These are phyloP conservation scores for Turnix velox DNA, from an alignment of 2,113 vertebrate species.

Conservation along the genomic window DNA sequence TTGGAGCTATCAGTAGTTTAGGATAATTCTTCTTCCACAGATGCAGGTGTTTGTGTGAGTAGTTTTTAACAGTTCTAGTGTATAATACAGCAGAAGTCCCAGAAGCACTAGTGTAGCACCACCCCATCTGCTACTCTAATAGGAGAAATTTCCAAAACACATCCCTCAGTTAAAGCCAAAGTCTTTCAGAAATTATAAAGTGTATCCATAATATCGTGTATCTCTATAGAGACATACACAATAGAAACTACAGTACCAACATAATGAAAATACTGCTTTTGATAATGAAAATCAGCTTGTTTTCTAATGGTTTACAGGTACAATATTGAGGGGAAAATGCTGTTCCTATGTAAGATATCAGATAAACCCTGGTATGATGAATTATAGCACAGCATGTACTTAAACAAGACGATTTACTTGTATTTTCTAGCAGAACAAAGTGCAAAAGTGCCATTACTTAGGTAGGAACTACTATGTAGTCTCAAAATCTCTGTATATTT, in stretches of 20 bases:
- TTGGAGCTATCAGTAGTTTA: background rate
- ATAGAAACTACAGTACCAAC: background rate
- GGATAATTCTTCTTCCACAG: conserved; percentile 9
- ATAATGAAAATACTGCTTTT: background rate
- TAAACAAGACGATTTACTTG: background rate
- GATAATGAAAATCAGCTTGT: background rate
- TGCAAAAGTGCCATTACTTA: background rate
- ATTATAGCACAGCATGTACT: background rate
- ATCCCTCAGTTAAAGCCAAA: background rate
- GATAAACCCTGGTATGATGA: background rate
- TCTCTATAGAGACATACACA: background rate
- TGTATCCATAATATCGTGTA: background rate
- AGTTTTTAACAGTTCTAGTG: background rate
- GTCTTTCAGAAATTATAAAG: background rate
- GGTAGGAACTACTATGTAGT: background rate
- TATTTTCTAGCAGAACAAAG: background rate
- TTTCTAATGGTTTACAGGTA: background rate
- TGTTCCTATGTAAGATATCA: background rate
- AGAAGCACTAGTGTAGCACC: background rate
- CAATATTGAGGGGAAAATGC: background rate
- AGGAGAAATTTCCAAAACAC: background rate
- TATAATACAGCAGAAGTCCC: background rate
- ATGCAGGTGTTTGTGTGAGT: background rate
- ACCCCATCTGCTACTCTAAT: background rate
- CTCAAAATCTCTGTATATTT: background rate